Conservation (phyloP, 1,140 invertebrate species). For the Polypedilum pembai region DNA sequence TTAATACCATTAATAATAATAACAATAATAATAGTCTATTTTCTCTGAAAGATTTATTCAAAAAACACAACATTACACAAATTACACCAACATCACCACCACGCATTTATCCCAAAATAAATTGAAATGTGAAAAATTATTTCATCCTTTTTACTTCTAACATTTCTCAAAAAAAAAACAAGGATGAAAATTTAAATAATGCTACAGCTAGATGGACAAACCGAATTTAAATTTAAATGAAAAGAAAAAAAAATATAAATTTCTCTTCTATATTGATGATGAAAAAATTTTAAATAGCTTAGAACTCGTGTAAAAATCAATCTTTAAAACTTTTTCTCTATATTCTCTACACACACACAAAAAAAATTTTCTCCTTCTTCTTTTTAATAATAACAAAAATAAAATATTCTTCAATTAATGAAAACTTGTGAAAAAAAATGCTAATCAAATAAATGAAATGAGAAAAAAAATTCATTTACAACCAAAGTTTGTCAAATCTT, state of each 20-base stretch:
- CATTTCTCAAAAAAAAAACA: neutral
- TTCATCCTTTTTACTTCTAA: too few relatives aligned
- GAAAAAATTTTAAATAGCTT: neutral
- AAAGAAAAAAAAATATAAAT: too few relatives aligned
- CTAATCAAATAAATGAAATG: too few relatives aligned
- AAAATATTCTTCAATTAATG: neutral
- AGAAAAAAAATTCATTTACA: too few relatives aligned
- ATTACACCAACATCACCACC: neutral
- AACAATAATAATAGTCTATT: too few relatives aligned
- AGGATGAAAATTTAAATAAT: neutral
- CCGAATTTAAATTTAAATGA: constrained; percentile 14
- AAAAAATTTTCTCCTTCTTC: constrained; percentile 6
- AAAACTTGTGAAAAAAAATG: too few relatives aligned
- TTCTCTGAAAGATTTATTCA: too few relatives aligned
- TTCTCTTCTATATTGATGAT: constrained; percentile 9
- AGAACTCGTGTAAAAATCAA: neutral
- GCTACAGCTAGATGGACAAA: constrained; percentile 10
- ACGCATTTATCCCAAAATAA: constrained; percentile 10
- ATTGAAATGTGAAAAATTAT: neutral
- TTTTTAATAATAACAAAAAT: neutral
- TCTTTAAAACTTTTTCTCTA: constrained; percentile 1
- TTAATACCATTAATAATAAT: too few relatives aligned
- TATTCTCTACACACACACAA: neutral
- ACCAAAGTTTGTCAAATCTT: too few relatives aligned
- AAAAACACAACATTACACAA: too few relatives aligned